A percentile compares a stretch with the other conserved stretches of the same genome.
These are phyloP conservation scores for Exephanes ischioxanthus DNA, from an alignment of 2,888 invertebrate species.

Conservation along the genomic window DNA sequence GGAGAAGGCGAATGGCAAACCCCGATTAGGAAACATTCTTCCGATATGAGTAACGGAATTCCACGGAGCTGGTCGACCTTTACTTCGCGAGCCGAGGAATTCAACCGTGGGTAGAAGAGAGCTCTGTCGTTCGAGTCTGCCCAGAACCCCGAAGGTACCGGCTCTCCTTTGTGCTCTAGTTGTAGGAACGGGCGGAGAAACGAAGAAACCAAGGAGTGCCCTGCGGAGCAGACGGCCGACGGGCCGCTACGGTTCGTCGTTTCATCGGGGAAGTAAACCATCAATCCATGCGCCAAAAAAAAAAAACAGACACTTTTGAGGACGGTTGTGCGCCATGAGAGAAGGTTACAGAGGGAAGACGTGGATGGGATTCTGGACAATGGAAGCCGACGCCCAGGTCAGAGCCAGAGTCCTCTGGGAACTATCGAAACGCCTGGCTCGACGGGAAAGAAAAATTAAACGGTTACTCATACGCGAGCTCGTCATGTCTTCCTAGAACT, in stretches of 20 bases:
- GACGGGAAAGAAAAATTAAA: conserved; percentile 4
- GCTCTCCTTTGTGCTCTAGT: conserved; percentile 54
- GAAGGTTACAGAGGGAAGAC: not conserved
- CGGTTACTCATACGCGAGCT: conserved; percentile 18
- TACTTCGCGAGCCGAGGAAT: conserved; percentile 43
- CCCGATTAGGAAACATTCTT: conserved; percentile 60
- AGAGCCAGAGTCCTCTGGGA: not conserved
- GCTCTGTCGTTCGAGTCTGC: conserved; percentile 10
- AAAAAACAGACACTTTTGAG: conserved; percentile 34
- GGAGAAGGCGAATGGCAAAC: conserved; percentile 23
- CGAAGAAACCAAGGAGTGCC: conserved; percentile 50
- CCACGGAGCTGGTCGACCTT: conserved; percentile 54
- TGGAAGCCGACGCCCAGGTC: conserved; percentile 59
- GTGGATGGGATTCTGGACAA: conserved; percentile 51
- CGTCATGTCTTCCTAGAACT: conserved; percentile 17
- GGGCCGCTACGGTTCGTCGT: conserved; percentile 43
- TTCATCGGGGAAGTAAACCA: conserved; percentile 53
- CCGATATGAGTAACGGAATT: conserved; percentile 56
- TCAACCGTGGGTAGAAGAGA: conserved; percentile 50
- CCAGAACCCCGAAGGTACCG: conserved; percentile 23
- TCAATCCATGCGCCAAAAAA: conserved; percentile 52
- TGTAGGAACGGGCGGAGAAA: conserved; percentile 21
- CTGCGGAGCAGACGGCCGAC: conserved; percentile 29
- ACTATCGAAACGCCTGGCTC: conserved; percentile 4
- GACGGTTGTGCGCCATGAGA: conserved; percentile 2